phyloP scores from a whole-genome alignment of 1,140 invertebrate genomes.

The Drosophila sucinea region DNA sequence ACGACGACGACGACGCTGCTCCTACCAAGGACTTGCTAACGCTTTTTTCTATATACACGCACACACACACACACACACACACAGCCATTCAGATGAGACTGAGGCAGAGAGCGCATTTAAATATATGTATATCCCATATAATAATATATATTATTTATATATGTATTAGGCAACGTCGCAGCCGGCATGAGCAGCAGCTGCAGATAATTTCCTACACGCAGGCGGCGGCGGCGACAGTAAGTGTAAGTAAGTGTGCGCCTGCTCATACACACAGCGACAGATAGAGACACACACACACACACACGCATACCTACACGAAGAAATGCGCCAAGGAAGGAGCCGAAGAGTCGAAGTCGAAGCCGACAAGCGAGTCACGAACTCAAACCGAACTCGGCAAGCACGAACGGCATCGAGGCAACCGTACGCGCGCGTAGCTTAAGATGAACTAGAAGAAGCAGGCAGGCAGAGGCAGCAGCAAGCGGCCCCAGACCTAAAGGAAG shows the following conservation, averaged over 20 bases:
- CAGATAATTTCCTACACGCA: conserved; percentile 79
- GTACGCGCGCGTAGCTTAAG: conserved; percentile 81
- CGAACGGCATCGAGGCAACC: conserved; percentile 57
- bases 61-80: conserved; percentile 3
- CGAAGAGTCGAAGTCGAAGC: conserved; percentile 51
- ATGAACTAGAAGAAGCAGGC: conserved; percentile 82
- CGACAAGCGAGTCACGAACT: conserved; percentile 40
- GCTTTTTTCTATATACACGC: conserved; percentile 9
- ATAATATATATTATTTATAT: conserved; percentile 83
- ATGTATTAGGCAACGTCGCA: conserved; percentile 73
- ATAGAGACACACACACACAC: conserved; percentile 21
- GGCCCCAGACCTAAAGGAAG: conserved; percentile 46
- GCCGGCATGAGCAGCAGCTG: conserved; percentile 59
- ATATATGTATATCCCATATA: conserved; percentile 79
- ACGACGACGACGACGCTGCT: conserved; percentile 12
- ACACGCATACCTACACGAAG: conserved; percentile 64
- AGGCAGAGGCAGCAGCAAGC: conserved; percentile 62
- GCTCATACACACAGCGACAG: conserved; percentile 57
- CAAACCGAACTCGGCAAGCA: conserved; percentile 46
- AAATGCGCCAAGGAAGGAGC: conserved; percentile 56
- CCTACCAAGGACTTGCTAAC: conserved; percentile 7
- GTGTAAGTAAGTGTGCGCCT: conserved; percentile 79
- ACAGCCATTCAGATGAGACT: conserved; percentile 6
- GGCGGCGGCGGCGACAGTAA: conserved; percentile 50
- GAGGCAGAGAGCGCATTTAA: conserved; percentile 57